phyloP scores from a whole-genome alignment of 2,797 vertebrate species.

The Adrianichthys oophorus region DNA sequence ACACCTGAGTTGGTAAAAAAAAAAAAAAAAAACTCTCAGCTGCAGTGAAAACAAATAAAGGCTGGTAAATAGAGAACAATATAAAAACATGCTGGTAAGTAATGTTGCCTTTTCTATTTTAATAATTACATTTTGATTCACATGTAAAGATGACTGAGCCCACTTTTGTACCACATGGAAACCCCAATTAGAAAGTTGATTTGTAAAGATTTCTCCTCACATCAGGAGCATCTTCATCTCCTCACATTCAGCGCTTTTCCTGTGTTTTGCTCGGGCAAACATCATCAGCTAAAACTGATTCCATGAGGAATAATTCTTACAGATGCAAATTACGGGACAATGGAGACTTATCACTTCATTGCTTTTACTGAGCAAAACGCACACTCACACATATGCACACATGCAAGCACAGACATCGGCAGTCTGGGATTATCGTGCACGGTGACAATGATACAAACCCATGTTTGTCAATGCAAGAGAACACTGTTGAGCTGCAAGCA shows the following conservation, averaged over 20 bases:
- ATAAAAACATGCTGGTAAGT: too few relatives aligned
- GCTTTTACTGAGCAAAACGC: constrained; percentile 50
- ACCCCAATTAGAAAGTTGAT: constrained; percentile 51
- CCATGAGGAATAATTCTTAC: constrained; percentile 63
- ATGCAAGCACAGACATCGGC: too few relatives aligned
- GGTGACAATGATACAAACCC: constrained; percentile 47
- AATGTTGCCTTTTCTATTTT: too few relatives aligned
- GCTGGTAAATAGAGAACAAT: too few relatives aligned
- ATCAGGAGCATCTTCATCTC: constrained; percentile 44
- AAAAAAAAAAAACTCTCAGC: constrained; percentile 11
- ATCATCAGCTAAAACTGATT: constrained; percentile 35
- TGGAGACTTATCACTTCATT: constrained; percentile 39
- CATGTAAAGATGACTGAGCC: neutral
- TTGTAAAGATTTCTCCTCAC: constrained; percentile 57
- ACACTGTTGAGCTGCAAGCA: constrained; percentile 6
- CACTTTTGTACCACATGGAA: constrained; percentile 15
- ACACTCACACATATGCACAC: constrained; percentile 35
- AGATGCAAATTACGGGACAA: constrained; percentile 36
- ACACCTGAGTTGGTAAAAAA: constrained; percentile 6
- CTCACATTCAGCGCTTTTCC: constrained; percentile 34
- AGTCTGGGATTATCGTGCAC: constrained; percentile 48
- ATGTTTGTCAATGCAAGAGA: constrained; percentile 33
- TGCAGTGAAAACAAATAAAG: neutral
- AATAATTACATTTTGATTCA: too few relatives aligned
- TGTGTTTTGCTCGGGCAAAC: constrained; percentile 54